Percentiles rank a stretch among this genome's conserved stretches.
Conservation (phyloP, 2,113 vertebrate genomes). For the Zonotrichia leucophrys region DNA sequence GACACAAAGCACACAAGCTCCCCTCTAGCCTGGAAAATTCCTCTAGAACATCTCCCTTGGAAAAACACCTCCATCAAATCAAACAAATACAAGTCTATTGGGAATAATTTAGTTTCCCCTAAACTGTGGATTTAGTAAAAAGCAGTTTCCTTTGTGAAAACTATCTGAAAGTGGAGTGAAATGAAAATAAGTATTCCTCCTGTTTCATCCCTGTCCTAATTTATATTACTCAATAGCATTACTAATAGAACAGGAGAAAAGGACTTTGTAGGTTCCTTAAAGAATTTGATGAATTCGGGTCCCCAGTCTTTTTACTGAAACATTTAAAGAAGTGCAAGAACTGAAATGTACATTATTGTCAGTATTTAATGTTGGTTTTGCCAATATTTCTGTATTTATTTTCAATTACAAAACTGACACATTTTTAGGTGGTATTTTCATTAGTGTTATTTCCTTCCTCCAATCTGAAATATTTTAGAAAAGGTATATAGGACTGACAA, state of each 20-base stretch:
- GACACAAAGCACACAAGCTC: background rate
- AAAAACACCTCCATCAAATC: background rate
- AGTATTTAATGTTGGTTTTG: background rate
- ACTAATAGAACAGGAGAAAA: background rate
- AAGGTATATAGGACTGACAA: background rate
- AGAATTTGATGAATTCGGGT: background rate
- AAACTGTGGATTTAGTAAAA: background rate
- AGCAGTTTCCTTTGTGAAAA: background rate
- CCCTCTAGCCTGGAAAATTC: background rate
- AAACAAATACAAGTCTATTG: background rate
- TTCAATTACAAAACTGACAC: background rate
- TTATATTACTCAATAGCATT: background rate
- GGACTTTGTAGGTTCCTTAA: background rate
- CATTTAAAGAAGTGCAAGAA: background rate
- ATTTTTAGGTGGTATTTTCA: background rate
- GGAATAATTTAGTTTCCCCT: background rate
- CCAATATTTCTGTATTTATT: background rate
- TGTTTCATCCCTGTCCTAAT: background rate
- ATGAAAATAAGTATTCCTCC: background rate
- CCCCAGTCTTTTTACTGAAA: background rate
- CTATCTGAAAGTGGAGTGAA: background rate
- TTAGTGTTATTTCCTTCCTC: background rate
- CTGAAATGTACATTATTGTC: background rate
- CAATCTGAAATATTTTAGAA: background rate
- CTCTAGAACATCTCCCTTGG: background rate